Evolutionary conservation across 2,888 invertebrate genomes (phyloP).

Genomic region (Tenthredo scrophulariae): DNA sequence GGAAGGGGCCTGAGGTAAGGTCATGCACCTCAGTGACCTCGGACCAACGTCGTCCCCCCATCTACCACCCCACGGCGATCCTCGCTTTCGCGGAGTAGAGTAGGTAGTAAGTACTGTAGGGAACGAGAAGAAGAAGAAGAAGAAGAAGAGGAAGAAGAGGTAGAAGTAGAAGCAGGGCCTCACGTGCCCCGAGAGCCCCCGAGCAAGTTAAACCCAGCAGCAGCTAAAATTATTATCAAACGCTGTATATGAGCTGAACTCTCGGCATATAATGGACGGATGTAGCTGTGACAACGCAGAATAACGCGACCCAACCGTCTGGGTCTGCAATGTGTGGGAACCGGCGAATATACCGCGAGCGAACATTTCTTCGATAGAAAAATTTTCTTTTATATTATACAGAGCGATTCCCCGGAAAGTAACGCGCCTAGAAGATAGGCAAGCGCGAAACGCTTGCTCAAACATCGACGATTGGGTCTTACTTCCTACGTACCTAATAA

Average conservation of each 20-base stretch:
- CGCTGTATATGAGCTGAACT: constrained; percentile 57
- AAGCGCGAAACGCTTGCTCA: too few relatives aligned
- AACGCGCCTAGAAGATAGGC: too few relatives aligned
- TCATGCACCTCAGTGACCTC: constrained; percentile 78
- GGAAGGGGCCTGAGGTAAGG: constrained; percentile 77
- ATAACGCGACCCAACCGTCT: constrained; percentile 52
- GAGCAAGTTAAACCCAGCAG: constrained; percentile 12
- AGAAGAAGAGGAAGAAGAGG: constrained; percentile 49
- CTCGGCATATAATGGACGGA: constrained; percentile 68
- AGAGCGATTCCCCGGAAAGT: too few relatives aligned
- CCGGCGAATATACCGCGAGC: constrained; percentile 35
- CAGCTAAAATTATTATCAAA: constrained; percentile 66
- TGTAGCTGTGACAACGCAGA: constrained; percentile 67
- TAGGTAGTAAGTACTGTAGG: constrained; percentile 15
- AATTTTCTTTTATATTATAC: too few relatives aligned
- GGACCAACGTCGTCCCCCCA: constrained; percentile 71
- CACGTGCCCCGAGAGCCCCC: constrained; percentile 59
- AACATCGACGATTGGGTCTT: too few relatives aligned
- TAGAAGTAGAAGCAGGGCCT: constrained; percentile 25
- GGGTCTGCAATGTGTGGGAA: constrained; percentile 63
- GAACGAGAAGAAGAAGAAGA: neutral
- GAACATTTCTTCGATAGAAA: neutral
- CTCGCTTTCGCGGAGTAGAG: constrained; percentile 54
- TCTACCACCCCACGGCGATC: constrained; percentile 51
- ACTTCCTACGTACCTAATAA: too few relatives aligned